Conservation (phyloP, 2,888 invertebrate species). For the Pristionchus entomophagus region DNA sequence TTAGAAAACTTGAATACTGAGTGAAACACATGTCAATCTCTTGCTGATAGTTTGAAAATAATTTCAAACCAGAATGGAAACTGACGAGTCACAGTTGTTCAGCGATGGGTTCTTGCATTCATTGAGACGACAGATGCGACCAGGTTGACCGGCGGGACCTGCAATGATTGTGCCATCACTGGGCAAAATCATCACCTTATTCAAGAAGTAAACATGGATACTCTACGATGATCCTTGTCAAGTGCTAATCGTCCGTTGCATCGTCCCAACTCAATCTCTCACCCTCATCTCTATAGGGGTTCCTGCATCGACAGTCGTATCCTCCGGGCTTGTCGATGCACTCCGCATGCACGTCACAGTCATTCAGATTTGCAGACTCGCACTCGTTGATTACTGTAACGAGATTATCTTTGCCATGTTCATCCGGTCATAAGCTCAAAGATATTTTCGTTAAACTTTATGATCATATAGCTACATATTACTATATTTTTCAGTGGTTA, state of each 20-base stretch:
- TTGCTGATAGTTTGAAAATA: not conserved
- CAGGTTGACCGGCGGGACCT: constrained; percentile 60
- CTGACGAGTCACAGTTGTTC: constrained; percentile 68
- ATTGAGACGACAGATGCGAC: constrained; percentile 72
- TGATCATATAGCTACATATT: no score
- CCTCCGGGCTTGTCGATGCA: constrained; percentile 74
- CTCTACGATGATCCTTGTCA: no score
- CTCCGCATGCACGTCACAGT: constrained; percentile 73
- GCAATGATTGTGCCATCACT: not conserved
- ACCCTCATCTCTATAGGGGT: constrained; percentile 69
- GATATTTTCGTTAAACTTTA: no score
- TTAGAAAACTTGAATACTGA: not conserved
- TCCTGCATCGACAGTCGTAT: constrained; percentile 68
- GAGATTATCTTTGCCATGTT: no score
- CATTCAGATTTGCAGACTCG: constrained; percentile 73
- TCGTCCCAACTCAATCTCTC: not conserved
- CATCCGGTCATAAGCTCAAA: no score
- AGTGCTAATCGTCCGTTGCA: not conserved
- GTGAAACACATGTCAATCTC: not conserved
- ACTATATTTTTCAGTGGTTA: not conserved
- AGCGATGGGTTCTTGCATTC: constrained; percentile 65
- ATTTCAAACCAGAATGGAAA: not conserved
- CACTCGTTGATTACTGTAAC: constrained; percentile 74
- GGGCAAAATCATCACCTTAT: no score
- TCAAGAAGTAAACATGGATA: no score